Base-by-base conservation (phyloP, 2,888 invertebrate species). In the Hypsopygia costalis region DNA sequence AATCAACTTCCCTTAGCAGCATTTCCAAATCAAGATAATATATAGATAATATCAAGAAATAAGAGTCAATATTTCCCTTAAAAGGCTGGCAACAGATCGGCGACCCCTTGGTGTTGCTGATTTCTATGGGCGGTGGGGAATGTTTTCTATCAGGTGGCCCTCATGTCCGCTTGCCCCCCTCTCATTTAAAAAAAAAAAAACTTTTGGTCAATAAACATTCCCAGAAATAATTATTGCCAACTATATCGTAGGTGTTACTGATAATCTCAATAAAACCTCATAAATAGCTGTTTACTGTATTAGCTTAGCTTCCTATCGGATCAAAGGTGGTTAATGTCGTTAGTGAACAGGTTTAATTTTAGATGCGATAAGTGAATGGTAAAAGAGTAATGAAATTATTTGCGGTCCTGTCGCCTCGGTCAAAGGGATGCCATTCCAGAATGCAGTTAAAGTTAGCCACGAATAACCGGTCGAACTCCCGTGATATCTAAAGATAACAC, bases 121-220 rank as follows among this genome's bases (percentile, higher is more conserved):
- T n/a, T n/a, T n/a, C n/a, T n/a, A n/a, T n/a, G n/a, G n/a, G n/a
- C n/a, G n/a, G n/a, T n/a, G n/a, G n/a, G n/a, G n/a, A n/a, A n/a
- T n/a, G n/a, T n/a, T n/a, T n/a, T n/a, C n/a, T n/a, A n/a, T n/a
- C n/a, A n/a, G n/a, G n/a, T n/a, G n/a, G n/a, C n/a, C n/a, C n/a
- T n/a, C n/a, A n/a, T n/a, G n/a, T n/a, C n/a, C n/a, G n/a, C n/a
- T n/a, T n/a, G n/a, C n/a, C n/a, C n/a, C n/a, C n/a, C n/a, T n/a
- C n/a, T n/a, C n/a, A n/a, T n/a, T n/a, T n/a, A n/a, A n/a, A n/a
- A n/a, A n/a, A n/a, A n/a, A n/a, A n/a, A n/a, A n/a, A n/a, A n/a
- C n/a, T 16, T 16, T 16, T 16, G 16, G 52, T 62, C 58, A 70
- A 71, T 69, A 64, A 65, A 50, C 49, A 52, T 47, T 51, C 50